Conservation (phyloP, 2,113 vertebrate species). For the Chunga burmeisteri region DNA sequence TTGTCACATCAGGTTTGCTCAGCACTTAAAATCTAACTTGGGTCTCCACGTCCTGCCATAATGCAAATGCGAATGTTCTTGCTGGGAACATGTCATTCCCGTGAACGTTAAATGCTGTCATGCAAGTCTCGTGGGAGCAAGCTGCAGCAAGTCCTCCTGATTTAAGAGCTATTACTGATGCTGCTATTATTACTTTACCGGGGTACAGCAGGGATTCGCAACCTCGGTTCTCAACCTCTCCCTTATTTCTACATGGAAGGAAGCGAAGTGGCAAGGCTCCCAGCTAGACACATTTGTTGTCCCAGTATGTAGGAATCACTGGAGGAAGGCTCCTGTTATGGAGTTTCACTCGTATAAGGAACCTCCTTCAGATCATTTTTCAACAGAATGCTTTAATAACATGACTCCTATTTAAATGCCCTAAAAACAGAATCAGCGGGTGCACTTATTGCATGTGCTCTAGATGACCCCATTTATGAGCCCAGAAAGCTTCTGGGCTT, state of each 20-base stretch:
- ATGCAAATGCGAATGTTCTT: slow-evolving; percentile 55
- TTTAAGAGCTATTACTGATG: slow-evolving; percentile 20
- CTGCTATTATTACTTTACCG: slow-evolving; percentile 11
- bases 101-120: neutral
- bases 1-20: slow-evolving; percentile 11
- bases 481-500: neutral
- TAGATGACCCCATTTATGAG: neutral
- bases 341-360: neutral
- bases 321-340: neutral
- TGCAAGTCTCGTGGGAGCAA: neutral
- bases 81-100: slow-evolving; percentile 56
- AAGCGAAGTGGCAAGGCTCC: neutral
- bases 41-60: slow-evolving; percentile 14
- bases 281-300: neutral
- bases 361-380: neutral
- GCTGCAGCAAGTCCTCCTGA: neutral
- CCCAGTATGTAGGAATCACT: neutral
- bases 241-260: neutral
- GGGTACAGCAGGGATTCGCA: slow-evolving; percentile 13
- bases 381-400: neutral
- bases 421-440: too few relatives aligned
- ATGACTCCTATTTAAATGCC: rapidly evolving
- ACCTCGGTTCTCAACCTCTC: neutral
- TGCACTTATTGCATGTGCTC: neutral
- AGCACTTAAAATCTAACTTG: neutral